Evolutionary conservation across 2,797 vertebrate species (phyloP).

Genomic region (Amphiprion clarkii): DNA sequence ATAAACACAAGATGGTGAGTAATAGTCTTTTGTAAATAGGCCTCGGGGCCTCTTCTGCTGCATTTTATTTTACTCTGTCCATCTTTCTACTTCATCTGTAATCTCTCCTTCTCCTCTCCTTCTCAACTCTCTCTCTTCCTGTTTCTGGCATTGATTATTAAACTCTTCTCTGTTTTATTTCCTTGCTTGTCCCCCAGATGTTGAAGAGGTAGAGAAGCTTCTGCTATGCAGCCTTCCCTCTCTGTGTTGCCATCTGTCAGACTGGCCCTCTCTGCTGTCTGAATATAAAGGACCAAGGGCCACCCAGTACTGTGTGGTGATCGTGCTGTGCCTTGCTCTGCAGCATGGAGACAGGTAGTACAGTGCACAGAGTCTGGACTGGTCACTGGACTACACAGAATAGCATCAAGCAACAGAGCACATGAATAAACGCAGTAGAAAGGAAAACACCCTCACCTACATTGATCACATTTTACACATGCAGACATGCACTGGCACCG

Average conservation of each 20-base stretch:
- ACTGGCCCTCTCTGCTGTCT: conserved; percentile 88
- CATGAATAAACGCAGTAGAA: not conserved
- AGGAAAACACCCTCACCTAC: not conserved
- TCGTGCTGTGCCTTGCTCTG: conserved; percentile 88
- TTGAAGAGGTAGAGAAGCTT: conserved; percentile 84
- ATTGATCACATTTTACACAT: conserved; percentile 5
- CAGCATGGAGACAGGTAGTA: conserved; percentile 89
- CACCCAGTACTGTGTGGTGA: conserved; percentile 88
- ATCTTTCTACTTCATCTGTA: conserved; percentile 10
- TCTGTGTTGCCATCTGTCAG: conserved; percentile 84
- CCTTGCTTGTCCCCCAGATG: conserved; percentile 71
- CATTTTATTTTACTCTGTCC: conserved; percentile 22
- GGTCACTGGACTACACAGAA: not conserved
- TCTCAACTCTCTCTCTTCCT: not conserved
- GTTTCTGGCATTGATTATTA: conserved; percentile 11
- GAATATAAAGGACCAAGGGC: conserved; percentile 81
- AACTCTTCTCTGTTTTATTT: conserved; percentile 29
- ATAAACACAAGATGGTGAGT: conserved; percentile 29
- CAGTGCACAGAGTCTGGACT: not conserved
- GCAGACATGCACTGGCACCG: conserved; percentile 1
- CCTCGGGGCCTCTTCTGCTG: conserved; percentile 19
- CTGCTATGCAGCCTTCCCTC: conserved; percentile 86
- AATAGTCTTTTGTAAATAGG: conserved; percentile 15
- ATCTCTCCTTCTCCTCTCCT: not conserved
- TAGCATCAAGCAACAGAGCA: not conserved